A percentile compares a stretch with the other conserved stretches of the same genome.
Evolutionary conservation across 2,888 invertebrate species (phyloP).

Genomic region (Allygus modestus): DNA sequence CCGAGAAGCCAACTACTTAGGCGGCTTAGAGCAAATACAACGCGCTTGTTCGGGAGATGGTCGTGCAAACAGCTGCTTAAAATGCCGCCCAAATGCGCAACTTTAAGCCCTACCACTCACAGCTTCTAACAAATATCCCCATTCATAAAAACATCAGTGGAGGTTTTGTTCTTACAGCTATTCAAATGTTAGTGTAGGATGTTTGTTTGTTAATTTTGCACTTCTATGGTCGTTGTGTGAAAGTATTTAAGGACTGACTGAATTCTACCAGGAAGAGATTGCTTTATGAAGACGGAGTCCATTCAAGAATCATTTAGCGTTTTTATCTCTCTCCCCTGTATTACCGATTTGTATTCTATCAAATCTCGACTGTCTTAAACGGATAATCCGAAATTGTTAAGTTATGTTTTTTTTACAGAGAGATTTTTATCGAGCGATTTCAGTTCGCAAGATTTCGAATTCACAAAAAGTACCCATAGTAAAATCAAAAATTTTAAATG

Average conservation of each 20-base stretch:
- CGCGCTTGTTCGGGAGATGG: slow-evolving; percentile 48
- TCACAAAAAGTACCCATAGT: no score
- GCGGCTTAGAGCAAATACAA: slow-evolving; percentile 43
- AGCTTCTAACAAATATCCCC: neutral
- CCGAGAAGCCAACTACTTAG: slow-evolving; percentile 43
- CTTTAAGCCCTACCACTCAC: neutral
- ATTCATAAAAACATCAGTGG: slow-evolving; percentile 8
- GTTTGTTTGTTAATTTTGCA: neutral
- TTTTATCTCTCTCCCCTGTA: no score
- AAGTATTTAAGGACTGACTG: neutral
- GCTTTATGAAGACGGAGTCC: no score
- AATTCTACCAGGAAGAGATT: no score
- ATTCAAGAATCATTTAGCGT: no score
- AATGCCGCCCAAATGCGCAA: slow-evolving; percentile 45
- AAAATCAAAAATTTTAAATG: no score
- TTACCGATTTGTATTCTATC: no score
- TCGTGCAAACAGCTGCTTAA: slow-evolving; percentile 42
- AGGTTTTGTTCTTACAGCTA: neutral
- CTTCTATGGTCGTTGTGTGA: neutral
- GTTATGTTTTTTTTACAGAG: no score
- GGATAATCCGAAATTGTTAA: no score
- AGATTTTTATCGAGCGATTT: no score
- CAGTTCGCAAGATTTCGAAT: no score
- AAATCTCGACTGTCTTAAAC: no score
- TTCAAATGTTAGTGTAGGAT: neutral